phyloP scores from a whole-genome alignment of 1,140 invertebrate species.

The Rhynchophorus ferrugineus region DNA sequence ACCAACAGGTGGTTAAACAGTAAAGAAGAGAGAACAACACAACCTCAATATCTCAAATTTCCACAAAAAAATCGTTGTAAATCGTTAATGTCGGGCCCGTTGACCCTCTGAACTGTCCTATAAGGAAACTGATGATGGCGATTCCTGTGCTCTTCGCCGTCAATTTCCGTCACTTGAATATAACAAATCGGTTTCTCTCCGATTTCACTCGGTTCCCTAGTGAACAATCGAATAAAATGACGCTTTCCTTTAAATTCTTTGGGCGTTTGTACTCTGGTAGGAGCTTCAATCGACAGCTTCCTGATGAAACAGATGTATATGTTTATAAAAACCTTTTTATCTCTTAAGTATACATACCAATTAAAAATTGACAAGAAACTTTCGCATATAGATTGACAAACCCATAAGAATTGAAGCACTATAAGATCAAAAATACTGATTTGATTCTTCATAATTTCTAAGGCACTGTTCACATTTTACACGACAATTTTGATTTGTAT shows the following conservation, averaged over 20 bases:
- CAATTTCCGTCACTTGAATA: background rate
- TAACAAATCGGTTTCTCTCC: background rate
- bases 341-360: slow-evolving; percentile 13
- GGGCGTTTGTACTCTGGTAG: background rate
- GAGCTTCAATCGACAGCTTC: no score
- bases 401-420: slow-evolving; percentile 12
- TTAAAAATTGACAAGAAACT: slow-evolving; percentile 12
- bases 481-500: no score
- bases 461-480: background rate
- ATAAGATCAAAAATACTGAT: slow-evolving; percentile 14
- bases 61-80: background rate
- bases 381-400: slow-evolving; percentile 8
- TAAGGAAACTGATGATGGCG: no score
- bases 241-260: background rate
- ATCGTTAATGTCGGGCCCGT: background rate
- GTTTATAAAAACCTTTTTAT: no score
- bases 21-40: no score
- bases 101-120: no score
- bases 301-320: no score
- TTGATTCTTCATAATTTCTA: background rate
- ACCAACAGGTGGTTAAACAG: no score
- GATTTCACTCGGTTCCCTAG: background rate
- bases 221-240: background rate
- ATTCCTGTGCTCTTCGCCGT: no score
- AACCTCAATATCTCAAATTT: background rate